Base-by-base conservation (phyloP, 2,888 invertebrate genomes). In the Mesoligia furuncula region DNA sequence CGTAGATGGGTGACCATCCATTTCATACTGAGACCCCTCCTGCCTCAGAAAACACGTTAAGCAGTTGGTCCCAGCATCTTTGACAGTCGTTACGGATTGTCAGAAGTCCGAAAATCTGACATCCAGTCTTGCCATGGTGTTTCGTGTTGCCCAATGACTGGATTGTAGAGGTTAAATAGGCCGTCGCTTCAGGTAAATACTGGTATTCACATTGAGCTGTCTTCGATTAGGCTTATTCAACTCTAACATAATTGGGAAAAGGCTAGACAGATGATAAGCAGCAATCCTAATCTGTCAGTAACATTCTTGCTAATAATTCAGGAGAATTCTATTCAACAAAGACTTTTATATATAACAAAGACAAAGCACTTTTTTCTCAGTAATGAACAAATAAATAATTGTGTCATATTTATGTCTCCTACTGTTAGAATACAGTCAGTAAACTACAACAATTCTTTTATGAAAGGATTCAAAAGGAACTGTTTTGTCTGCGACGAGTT, bases 361-460 rank as follows among this genome's bases (percentile, higher is more conserved):
- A 73, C 15, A 57, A 73, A 73, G 9, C 36, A 31, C 6, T 57
- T 65, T 59, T 42, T 65, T 27, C 48, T 59, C 31, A 48, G 42
- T 59, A 65, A 59, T 31, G 36, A 48, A 65, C 8, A 5, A 1
- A 31, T 61, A 59, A 65, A 66, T 74, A 36, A 78, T 80, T 80
- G 51, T 74, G 75, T 66, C 81, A 66, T 74, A 61, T 66, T 79
- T 79, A 75, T 81, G 45, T 45, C 5, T 51, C 75, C 36, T 59
- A 15, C n/a, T 73, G 81, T 54, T 15, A 61, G 42, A 61, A 81
- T 15, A 17, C 36, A 0, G 4, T 11, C 24, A 54, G 66, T 80
- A 79, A 79, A 74, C 66, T 81, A 51, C 31, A 42, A 48, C n/a
- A n/a, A 57, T 62, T 78, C 42, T 45, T 61, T 81, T 79, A 45